Evolutionary conservation across 37 sponge, comb jelly and placozoan genomes (phyloP), one percentile per base, ranked within the genome.

Genomic region (Oopsacas minuta): DNA sequence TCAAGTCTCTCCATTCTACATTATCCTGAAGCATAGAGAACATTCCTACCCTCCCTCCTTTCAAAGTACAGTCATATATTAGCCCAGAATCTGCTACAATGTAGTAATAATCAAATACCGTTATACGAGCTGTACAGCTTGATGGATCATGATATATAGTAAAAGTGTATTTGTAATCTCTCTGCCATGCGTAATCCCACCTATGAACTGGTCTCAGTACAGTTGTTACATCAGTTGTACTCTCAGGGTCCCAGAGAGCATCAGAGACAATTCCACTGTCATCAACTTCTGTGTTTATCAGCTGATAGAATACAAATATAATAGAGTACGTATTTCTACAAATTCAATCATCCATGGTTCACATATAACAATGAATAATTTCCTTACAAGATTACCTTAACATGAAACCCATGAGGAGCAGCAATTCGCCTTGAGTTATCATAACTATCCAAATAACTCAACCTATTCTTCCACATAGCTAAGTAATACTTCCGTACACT

Each of bases 401-500:
- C 7, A n/a, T 61, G 75, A n/a, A 61, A 61, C 30, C 75, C 75
- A 32, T 61, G 7, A 61, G 75, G 75, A 3, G 75, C 20, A 20
- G 22, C 20, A 7, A 61, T 25, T 7, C 22, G 28, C 22, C 75
- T 61, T 25, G 20, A 32, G 7, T 3, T 34, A 61, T 61, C 75
- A 12, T 20, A n/a, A n/a, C 75, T 61, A 20, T 25, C 1, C 28
- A 10, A 3, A n/a, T 61, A n/a, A n/a, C 1, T 61, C 28, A 3
- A 32, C 28, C 75, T 61, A 7, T 12, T 61, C 75, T 61, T 61
- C 75, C 75, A 61, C 75, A 61, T 3, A 61, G 75, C 75, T 34
- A 61, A 61, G 75, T 61, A 61, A 34, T 25, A 61, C 75, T 61
- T 61, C 32, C 75, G 75, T n/a, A 61, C 22, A 81, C 92, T 92